phyloP scores from a whole-genome alignment of 2,113 vertebrate species.

The Bos indicus region DNA sequence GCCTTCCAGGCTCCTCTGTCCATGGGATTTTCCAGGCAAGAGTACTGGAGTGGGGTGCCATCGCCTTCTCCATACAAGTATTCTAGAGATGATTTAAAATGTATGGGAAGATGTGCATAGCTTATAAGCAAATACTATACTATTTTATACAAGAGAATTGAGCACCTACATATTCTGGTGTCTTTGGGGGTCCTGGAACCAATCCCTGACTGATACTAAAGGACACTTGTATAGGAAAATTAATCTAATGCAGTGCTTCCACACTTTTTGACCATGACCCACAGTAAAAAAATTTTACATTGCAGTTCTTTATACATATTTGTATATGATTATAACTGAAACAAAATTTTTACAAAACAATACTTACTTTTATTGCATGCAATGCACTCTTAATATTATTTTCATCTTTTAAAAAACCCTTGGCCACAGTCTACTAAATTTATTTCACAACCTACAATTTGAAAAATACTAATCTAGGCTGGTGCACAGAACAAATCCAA shows the following conservation, averaged over 20 bases:
- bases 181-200: not conserved
- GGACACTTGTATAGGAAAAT: not conserved
- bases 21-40: too few relatives aligned
- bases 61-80: not conserved
- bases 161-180: not conserved
- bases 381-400: not conserved
- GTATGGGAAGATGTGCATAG: not conserved
- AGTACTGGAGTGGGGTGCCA: too few relatives aligned
- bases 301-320: not conserved
- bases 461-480: conserved; percentile 18
- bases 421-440: not conserved
- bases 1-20: too few relatives aligned
- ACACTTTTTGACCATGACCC: not conserved
- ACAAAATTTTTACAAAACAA: not conserved
- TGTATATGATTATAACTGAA: not conserved
- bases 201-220: not conserved
- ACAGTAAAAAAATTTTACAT: conserved; percentile 9
- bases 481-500: not conserved
- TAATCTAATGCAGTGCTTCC: not conserved
- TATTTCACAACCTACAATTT: not conserved
- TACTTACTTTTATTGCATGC: not conserved
- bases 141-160: not conserved
- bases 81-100: not conserved
- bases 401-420: conserved; percentile 14
- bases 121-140: not conserved